Base-by-base conservation (phyloP, 2,113 vertebrate genomes). In the Ptilorrhoa leucosticta region DNA sequence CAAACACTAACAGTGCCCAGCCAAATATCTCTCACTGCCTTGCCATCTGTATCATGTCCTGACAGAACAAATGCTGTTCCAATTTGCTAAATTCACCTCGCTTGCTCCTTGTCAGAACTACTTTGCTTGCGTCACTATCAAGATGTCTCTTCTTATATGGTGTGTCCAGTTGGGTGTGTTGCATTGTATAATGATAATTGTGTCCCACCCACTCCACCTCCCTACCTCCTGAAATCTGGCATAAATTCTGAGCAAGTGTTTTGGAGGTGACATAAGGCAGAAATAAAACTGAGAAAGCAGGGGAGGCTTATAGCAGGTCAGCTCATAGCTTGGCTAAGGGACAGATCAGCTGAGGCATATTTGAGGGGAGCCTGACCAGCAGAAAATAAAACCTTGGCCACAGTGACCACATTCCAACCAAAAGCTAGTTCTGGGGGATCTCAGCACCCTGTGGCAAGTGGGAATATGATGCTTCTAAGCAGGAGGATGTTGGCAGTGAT, bases 21-120 rank as follows among this genome's bases (percentile, higher is more conserved):
- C 94, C 96, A 96, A 94, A 83, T 95, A 86, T 87, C 92, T 88
- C 95, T 96, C 75, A 77, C 93, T 90, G 93, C 24, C 90, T 90
- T 85, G 75, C 92, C 95, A 96, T 97, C 96, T 97, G 96, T 92
- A 60, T 85, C 64, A 4, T 56, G 87, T 93, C 71, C 90, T 93
- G 44, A 73, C 64, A 73, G 75, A 81, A 80, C 63, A 69, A 84
- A 72, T 64, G 44, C 48, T 65, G 37, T 85, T 94, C 94, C 87
- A 95, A 14, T 87, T 70, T 77, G 58, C 66, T 76, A 54, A 85
- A 61, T 93, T 93, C 54, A 86, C 83, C 78, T 96, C 63, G 2
- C 40, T 87, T 89, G 89, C 87, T 94, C 87, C 88, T 89, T 88
- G 63, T 95, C 66, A 70, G 61, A 92, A 24, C 58, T 75, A 9